Percentiles rank a stretch among this genome's conserved stretches.
These are phyloP conservation scores for Petrocephalus zakoni DNA, from an alignment of 2,113 vertebrate species.

Conservation along the genomic window DNA sequence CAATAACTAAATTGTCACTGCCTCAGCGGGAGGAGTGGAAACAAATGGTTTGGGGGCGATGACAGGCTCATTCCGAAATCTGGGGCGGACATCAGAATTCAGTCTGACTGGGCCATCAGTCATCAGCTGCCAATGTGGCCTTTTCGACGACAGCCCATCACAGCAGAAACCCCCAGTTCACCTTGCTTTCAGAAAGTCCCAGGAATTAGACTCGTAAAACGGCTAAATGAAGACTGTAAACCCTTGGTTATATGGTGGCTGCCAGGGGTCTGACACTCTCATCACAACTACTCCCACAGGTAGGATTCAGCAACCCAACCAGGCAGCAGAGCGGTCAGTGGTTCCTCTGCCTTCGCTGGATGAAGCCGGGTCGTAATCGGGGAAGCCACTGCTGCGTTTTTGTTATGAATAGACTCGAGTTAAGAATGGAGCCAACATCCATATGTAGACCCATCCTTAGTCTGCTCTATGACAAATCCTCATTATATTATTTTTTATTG, in stretches of 20 bases:
- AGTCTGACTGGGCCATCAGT: constrained; percentile 52
- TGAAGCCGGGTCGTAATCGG: neutral
- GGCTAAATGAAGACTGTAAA: constrained; percentile 50
- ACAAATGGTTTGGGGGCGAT: constrained; percentile 27
- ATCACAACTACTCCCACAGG: constrained; percentile 26
- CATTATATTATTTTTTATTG: neutral
- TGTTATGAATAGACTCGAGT: neutral
- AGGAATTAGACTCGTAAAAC: constrained; percentile 49
- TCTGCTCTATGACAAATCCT: neutral
- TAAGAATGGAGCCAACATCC: neutral
- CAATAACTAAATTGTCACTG: constrained; percentile 18
- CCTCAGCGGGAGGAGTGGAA: constrained; percentile 5
- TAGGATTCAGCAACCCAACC: neutral
- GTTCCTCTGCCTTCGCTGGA: neutral
- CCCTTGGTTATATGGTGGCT: constrained; percentile 38
- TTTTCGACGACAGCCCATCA: constrained; percentile 50
- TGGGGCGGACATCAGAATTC: constrained; percentile 46
- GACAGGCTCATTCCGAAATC: constrained; percentile 24
- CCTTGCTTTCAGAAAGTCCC: constrained; percentile 53
- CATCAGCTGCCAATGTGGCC: constrained; percentile 49
- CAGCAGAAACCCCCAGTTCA: constrained; percentile 52
- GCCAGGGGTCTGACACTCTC: constrained; percentile 42
- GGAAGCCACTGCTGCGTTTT: neutral
- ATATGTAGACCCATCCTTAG: neutral
- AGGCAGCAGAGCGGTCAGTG: neutral